phyloP scores from a whole-genome alignment of 2,797 vertebrate genomes.

The Dromococcyx pavoninus region DNA sequence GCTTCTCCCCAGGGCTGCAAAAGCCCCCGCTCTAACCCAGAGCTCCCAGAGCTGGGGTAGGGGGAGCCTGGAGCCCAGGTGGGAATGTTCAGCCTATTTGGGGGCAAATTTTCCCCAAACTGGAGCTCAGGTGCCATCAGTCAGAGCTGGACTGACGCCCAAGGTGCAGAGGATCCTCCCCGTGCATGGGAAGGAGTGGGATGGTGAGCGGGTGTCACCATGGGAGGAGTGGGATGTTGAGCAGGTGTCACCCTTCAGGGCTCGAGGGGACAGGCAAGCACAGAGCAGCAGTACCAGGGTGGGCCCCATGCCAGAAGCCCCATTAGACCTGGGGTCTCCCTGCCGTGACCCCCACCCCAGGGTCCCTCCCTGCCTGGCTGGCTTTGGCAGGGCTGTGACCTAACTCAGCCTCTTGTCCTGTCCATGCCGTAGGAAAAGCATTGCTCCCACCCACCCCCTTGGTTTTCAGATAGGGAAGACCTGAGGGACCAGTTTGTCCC shows the following conservation, averaged over 20 bases:
- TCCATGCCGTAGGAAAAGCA: background rate
- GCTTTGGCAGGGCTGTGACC: background rate
- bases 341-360: background rate
- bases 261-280: background rate
- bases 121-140: background rate
- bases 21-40: background rate
- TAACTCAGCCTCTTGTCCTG: background rate
- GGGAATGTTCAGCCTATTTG: background rate
- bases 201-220: background rate
- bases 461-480: rapidly evolving
- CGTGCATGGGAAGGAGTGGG: rapidly evolving
- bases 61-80: background rate
- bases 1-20: background rate
- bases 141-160: background rate
- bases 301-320: background rate
- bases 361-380: background rate
- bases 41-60: background rate
- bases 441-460: rapidly evolving
- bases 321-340: background rate
- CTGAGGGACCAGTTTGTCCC: background rate
- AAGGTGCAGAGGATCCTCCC: background rate
- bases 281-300: background rate
- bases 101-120: background rate
- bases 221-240: background rate
- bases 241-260: background rate